Evolutionary conservation across 1,140 invertebrate genomes (phyloP).

Genomic region (Caerostris extrusa): DNA sequence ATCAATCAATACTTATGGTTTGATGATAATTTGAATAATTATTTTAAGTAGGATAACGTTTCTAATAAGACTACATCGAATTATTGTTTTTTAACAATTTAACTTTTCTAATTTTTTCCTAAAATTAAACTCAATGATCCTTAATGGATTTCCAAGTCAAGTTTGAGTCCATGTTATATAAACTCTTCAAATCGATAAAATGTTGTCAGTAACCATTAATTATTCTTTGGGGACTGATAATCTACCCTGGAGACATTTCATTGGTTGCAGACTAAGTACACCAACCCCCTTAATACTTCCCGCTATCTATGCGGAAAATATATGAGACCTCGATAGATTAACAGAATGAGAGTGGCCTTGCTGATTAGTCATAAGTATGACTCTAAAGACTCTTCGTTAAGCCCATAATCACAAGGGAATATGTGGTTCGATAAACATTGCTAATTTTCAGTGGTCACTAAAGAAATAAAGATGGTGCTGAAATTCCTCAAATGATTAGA

Average conservation of each 20-base stretch:
- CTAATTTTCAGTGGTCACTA: conserved; percentile 7
- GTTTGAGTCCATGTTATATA: neutral
- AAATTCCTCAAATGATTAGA: neutral
- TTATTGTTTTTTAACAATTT: too few species aligned
- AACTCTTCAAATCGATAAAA: neutral
- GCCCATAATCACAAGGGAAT: neutral
- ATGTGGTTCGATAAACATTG: neutral
- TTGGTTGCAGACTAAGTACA: neutral
- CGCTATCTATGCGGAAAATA: neutral
- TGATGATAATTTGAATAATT: too few species aligned
- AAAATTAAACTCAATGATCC: neutral
- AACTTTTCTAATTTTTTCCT: too few species aligned
- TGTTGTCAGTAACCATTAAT: neutral
- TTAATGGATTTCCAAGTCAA: neutral
- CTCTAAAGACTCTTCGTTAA: neutral
- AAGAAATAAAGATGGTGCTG: neutral
- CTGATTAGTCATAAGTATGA: conserved; percentile 16
- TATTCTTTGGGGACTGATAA: conserved; percentile 7
- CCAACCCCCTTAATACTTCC: neutral
- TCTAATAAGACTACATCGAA: too few species aligned
- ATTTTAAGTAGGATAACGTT: too few species aligned
- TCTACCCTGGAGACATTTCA: neutral
- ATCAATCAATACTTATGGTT: too few species aligned
- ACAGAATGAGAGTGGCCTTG: neutral
- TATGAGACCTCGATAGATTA: neutral